phyloP scores from a whole-genome alignment of 1,140 invertebrate species.

The Heliconius himera region DNA sequence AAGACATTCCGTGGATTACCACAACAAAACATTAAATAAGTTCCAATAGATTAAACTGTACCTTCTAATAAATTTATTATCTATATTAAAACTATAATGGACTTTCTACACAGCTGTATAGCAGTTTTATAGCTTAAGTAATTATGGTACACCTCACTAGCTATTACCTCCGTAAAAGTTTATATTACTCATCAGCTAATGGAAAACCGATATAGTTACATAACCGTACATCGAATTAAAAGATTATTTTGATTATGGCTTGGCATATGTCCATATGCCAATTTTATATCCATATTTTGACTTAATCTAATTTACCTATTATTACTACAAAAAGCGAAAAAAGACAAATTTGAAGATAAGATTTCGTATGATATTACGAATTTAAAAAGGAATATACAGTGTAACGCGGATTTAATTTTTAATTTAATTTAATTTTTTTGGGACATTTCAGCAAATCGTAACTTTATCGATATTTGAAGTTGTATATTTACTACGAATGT shows the following conservation, averaged over 20 bases:
- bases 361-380: too few relatives aligned
- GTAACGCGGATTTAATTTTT: too few relatives aligned
- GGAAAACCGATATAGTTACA: constrained; percentile 16
- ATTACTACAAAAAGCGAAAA: too few relatives aligned
- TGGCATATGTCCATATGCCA: neutral
- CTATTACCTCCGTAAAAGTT: constrained; percentile 21
- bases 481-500: neutral
- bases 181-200: constrained; percentile 31
- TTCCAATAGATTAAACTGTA: neutral
- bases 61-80: neutral
- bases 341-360: too few relatives aligned
- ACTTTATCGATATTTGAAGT: too few relatives aligned
- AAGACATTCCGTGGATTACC: too few relatives aligned
- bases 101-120: constrained; percentile 11
- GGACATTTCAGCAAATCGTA: neutral
- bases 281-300: too few relatives aligned
- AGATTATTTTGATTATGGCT: neutral
- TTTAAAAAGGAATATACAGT: too few relatives aligned
- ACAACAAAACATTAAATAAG: too few relatives aligned
- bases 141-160: constrained; percentile 23
- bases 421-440: too few relatives aligned
- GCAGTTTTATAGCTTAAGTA: constrained; percentile 23
- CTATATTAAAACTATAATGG: constrained; percentile 10
- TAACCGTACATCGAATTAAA: neutral
- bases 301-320: too few relatives aligned